Evolutionary conservation across 2,113 vertebrate species (phyloP).

Genomic region (Anguilla japonica): DNA sequence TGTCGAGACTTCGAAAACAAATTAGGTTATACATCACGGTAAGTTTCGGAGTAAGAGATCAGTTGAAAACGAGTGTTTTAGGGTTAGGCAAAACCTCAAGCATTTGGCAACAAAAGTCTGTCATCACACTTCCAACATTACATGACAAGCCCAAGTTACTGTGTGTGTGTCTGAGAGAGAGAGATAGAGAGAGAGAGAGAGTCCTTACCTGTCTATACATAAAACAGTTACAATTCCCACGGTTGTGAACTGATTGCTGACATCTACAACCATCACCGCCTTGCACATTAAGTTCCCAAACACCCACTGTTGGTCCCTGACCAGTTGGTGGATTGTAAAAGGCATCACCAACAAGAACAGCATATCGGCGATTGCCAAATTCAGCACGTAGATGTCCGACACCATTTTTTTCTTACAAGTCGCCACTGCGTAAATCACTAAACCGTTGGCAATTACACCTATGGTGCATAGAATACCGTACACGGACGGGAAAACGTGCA

Average conservation of each 20-base stretch:
- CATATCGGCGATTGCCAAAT: slow-evolving; percentile 76
- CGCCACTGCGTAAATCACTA: slow-evolving; percentile 75
- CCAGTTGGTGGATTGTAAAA: slow-evolving; percentile 79
- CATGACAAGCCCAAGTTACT: too few relatives aligned
- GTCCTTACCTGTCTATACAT: slow-evolving; percentile 75
- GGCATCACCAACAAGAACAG: slow-evolving; percentile 78
- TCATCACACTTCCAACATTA: too few relatives aligned
- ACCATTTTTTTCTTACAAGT: slow-evolving; percentile 77
- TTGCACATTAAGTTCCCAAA: slow-evolving; percentile 79
- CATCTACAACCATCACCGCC: slow-evolving; percentile 76
- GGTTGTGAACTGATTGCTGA: slow-evolving; percentile 79
- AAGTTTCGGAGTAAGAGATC: too few relatives aligned
- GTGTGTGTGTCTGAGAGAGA: too few relatives aligned
- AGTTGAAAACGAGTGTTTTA: too few relatives aligned
- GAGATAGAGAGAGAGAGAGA: neutral
- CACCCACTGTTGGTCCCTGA: slow-evolving; percentile 75
- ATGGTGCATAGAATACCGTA: slow-evolving; percentile 73
- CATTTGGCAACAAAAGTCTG: too few relatives aligned
- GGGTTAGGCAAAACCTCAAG: too few relatives aligned
- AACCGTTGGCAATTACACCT: slow-evolving; percentile 71
- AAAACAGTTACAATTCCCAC: slow-evolving; percentile 77
- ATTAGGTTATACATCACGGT: too few relatives aligned
- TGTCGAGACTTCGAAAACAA: too few relatives aligned
- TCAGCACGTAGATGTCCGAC: slow-evolving; percentile 77
- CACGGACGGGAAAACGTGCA: slow-evolving; percentile 74